Conservation (phyloP, 1,140 invertebrate genomes). For the Helicoverpa zea region DNA sequence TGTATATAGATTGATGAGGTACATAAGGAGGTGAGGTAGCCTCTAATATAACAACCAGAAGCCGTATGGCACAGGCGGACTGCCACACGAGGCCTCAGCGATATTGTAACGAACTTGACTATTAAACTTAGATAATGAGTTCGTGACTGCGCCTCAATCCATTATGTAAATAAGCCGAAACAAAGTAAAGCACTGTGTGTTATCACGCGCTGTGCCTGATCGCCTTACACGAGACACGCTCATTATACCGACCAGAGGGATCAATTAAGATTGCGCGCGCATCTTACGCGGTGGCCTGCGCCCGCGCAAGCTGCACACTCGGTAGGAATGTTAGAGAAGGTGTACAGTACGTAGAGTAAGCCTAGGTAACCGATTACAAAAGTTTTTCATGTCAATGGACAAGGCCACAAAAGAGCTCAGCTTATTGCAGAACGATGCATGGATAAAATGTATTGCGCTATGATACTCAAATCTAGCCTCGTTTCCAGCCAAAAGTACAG, state of each 20-base stretch:
- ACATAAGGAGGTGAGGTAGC: too few species aligned
- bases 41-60: too few species aligned
- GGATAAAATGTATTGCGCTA: too few species aligned
- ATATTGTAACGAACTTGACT: background rate
- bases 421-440: too few species aligned
- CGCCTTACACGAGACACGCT: background rate
- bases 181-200: background rate
- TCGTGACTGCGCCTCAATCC: conserved; percentile 1
- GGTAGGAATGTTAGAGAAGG: background rate
- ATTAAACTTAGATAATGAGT: background rate
- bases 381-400: background rate
- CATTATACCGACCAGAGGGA: conserved; percentile 12
- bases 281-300: conserved; percentile 30
- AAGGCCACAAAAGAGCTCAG: too few species aligned
- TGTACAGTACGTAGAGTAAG: background rate
- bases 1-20: too few species aligned
- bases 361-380: background rate
- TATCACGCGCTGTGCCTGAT: background rate
- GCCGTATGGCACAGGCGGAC: too few species aligned
- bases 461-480: too few species aligned
- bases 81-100: too few species aligned
- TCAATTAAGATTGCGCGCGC: conserved; percentile 42
- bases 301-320: background rate
- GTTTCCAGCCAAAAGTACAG: too few species aligned
- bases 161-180: conserved; percentile 22